Conservation (phyloP, 2,888 invertebrate genomes). For the Drosophila histrio region DNA sequence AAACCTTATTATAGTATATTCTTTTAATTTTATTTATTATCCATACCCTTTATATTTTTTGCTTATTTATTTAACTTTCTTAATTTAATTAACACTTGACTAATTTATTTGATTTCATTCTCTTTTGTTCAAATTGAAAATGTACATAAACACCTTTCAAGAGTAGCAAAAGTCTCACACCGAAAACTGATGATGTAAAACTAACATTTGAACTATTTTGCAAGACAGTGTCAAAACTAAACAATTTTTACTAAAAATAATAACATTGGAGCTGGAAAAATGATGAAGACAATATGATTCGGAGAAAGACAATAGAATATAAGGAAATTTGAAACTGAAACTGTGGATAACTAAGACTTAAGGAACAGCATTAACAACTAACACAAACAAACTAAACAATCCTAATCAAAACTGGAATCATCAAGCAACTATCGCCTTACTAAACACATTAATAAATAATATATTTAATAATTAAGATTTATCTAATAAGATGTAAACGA, state of each 20-base stretch:
- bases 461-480: neutral
- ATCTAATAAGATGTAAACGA: constrained; percentile 44
- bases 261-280: neutral
- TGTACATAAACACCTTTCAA: constrained; percentile 49
- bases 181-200: constrained; percentile 56
- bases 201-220: constrained; percentile 71
- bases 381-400: constrained; percentile 3
- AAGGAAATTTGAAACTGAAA: neutral
- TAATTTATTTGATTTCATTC: constrained; percentile 44
- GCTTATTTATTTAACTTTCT: neutral
- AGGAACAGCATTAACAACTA: constrained; percentile 2
- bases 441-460: neutral
- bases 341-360: constrained; percentile 13
- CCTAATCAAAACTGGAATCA: constrained; percentile 21
- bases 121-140: constrained; percentile 41
- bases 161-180: constrained; percentile 56
- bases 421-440: constrained; percentile 4
- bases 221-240: constrained; percentile 71
- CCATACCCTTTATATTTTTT: neutral
- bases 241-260: constrained; percentile 67
- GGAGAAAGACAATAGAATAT: neutral
- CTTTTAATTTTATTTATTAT: neutral
- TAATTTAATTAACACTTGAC: constrained; percentile 18
- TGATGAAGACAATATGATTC: constrained; percentile 3
- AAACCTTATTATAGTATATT: neutral